These are phyloP conservation scores for Cherax quadricarinatus DNA, from an alignment of 1,140 invertebrate species.

Conservation along the genomic window DNA sequence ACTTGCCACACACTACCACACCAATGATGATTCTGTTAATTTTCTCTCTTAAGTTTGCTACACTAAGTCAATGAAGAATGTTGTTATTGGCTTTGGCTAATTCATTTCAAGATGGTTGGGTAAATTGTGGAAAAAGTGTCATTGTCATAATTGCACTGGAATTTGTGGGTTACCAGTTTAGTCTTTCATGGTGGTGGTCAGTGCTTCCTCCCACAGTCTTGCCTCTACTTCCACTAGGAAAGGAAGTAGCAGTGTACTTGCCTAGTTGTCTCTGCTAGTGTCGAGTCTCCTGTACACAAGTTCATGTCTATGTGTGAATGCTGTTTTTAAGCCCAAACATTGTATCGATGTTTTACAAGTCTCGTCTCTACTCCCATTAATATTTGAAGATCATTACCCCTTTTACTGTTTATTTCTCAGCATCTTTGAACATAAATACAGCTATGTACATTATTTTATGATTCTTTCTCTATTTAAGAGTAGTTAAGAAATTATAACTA, in stretches of 20 bases:
- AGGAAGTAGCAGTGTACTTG: slow-evolving; percentile 9
- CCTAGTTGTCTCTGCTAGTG: neutral
- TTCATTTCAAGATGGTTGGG: neutral
- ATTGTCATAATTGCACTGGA: neutral
- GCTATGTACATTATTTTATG: too few relatives aligned
- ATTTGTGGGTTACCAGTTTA: slow-evolving; percentile 11
- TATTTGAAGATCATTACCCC: too few relatives aligned
- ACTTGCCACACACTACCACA: slow-evolving; percentile 21
- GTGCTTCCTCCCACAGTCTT: slow-evolving; percentile 48
- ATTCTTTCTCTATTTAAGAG: too few relatives aligned
- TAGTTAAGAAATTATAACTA: too few relatives aligned
- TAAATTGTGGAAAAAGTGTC: neutral
- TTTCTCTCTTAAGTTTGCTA: neutral
- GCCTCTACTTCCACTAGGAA: slow-evolving; percentile 37
- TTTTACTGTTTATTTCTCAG: too few relatives aligned
- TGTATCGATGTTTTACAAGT: too few relatives aligned
- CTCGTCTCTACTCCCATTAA: too few relatives aligned
- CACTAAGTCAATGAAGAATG: neutral
- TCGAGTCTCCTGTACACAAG: too few relatives aligned
- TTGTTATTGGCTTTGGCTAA: neutral
- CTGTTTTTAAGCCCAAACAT: neutral
- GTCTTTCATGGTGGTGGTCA: slow-evolving; percentile 2
- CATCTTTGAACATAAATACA: too few relatives aligned
- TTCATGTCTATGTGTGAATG: neutral
- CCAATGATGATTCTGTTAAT: neutral